These are phyloP conservation scores for Clarias macrocephalus DNA, from an alignment of 2,113 vertebrate species.

Conservation along the genomic window DNA sequence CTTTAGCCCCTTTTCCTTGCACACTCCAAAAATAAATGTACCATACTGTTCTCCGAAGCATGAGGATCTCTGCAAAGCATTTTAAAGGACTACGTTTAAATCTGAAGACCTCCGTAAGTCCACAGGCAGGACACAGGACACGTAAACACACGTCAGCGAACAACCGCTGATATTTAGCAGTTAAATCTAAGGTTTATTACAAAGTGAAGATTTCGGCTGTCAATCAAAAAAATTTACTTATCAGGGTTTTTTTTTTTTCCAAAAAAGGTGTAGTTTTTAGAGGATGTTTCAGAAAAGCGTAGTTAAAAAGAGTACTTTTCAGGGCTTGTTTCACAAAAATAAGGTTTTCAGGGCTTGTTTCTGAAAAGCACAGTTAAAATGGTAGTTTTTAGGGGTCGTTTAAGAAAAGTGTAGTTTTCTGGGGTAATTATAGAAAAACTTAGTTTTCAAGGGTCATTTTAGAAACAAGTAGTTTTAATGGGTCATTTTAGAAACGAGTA, in stretches of 20 bases:
- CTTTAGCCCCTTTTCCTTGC: constrained; percentile 9
- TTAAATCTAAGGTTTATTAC: neutral
- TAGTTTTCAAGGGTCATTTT: neutral
- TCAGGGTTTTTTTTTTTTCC: too few relatives aligned
- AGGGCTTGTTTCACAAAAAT: neutral
- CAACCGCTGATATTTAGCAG: neutral
- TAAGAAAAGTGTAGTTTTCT: neutral
- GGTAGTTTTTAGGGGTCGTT: neutral
- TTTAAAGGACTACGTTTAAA: constrained; percentile 3
- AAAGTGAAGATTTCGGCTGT: too few relatives aligned
- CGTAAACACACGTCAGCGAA: neutral
- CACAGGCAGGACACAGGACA: too few relatives aligned
- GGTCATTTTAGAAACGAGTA: neutral
- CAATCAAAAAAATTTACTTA: too few relatives aligned
- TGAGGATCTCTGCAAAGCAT: constrained; percentile 17
- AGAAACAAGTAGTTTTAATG: neutral
- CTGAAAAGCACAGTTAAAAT: neutral
- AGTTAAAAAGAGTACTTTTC: too few relatives aligned
- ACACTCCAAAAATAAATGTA: constrained; percentile 25
- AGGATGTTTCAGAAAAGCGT: too few relatives aligned
- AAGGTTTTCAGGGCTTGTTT: too few relatives aligned
- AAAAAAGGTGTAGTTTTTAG: too few relatives aligned
- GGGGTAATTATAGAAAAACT: neutral
- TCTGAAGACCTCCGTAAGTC: neutral
- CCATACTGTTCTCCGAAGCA: neutral